A percentile compares a stretch with the other conserved stretches of the same genome.
Conservation (phyloP, 2,113 vertebrate genomes). For the Oncorhynchus clarkii region DNA sequence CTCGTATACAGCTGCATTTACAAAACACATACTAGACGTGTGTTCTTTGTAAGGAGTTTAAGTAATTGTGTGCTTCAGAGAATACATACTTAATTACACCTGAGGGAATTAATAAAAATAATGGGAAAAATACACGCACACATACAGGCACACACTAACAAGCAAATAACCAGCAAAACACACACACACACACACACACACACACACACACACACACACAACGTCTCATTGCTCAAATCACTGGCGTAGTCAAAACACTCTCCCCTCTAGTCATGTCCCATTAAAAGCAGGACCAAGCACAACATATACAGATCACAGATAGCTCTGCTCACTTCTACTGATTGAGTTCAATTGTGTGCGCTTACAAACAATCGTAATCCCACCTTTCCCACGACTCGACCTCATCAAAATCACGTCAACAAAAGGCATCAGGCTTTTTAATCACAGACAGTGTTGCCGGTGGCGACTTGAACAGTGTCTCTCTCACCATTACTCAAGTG, state of each 20-base stretch:
- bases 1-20: no score
- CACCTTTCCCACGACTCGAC: background rate
- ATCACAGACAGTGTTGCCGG: slow-evolving; percentile 6
- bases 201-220: background rate
- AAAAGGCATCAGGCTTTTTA: background rate
- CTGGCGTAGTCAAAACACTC: background rate
- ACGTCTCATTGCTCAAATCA: background rate
- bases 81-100: no score
- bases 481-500: background rate
- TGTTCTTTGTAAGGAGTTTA: no score
- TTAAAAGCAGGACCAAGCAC: no score
- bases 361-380: background rate
- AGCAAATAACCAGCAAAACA: background rate
- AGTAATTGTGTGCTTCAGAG: no score
- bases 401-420: background rate
- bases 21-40: no score
- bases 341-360: no score
- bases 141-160: background rate
- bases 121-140: background rate
- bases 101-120: no score
- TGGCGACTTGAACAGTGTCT: slow-evolving; percentile 3
- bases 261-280: no score
- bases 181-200: background rate
- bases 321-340: no score
- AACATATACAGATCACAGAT: no score